Evolutionary conservation across 1,140 invertebrate genomes (phyloP).

Genomic region (Dreissena polymorpha): DNA sequence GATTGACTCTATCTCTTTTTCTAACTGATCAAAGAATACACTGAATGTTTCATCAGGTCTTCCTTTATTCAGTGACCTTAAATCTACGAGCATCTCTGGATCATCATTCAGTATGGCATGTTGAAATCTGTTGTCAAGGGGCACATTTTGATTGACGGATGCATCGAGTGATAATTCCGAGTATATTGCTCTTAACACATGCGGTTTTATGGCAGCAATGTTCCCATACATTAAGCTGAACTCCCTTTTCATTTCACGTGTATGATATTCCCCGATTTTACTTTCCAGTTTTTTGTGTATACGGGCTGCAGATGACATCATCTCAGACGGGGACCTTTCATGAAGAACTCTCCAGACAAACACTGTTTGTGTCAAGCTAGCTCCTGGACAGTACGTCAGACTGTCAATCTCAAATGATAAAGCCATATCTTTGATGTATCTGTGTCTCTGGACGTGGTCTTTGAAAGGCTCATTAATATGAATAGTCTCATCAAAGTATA

Average conservation of each 20-base stretch:
- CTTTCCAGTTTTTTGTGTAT: conserved; percentile 33
- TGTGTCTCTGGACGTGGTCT: not conserved
- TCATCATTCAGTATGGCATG: conserved; percentile 51
- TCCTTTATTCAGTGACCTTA: conserved; percentile 56
- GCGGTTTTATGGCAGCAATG: conserved; percentile 48
- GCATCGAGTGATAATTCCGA: conserved; percentile 51
- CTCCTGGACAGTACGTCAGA: conserved; percentile 54
- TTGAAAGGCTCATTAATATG: conserved; percentile 19
- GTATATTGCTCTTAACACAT: conserved; percentile 57
- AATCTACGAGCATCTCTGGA: conserved; percentile 55
- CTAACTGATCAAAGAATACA: conserved; percentile 52
- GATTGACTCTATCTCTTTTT: conserved; percentile 44
- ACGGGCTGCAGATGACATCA: conserved; percentile 41
- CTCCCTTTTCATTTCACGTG: conserved; percentile 55
- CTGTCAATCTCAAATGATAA: conserved; percentile 9
- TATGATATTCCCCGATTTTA: conserved; percentile 53
- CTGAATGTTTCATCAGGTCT: conserved; percentile 59
- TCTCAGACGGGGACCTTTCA: conserved; percentile 39
- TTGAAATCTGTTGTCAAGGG: conserved; percentile 36
- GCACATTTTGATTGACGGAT: conserved; percentile 43
- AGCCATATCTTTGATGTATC: not conserved
- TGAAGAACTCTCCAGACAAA: conserved; percentile 56
- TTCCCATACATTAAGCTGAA: conserved; percentile 35
- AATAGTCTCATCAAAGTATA: not conserved
- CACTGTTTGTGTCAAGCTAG: conserved; percentile 17